Evolutionary conservation across 1,140 invertebrate genomes (phyloP), one percentile per base, ranked within the genome.

Genomic region (Melipona quadrifasciata): DNA sequence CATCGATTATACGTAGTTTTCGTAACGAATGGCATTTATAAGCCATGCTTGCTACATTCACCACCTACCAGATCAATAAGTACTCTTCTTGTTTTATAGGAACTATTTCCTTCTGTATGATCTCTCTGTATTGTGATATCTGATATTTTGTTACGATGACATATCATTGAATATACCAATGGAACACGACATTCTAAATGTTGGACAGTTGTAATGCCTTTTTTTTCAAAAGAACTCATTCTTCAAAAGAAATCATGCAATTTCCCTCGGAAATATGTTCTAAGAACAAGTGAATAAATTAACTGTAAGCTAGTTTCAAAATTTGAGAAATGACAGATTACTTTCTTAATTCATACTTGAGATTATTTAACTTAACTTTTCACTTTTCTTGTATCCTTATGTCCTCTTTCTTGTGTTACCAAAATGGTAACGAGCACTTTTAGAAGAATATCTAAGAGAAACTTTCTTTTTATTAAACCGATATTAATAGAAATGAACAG

Each of bases 31-130:
- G 64, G 71, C 79, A 75, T 85, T 82, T 81, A 75, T 61, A 75
- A 85, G 74, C 58, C 67, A 4, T 27, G 67, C 31, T 77, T 39
- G 80, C 55, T 86, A 75, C 68, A 86, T 86, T 61, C 34, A 83
- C 65, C 53, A 57, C 34, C 64, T 72, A 76, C 39, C 82, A 67
- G 84, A 87, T 87, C 86, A 82, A 87, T 86, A 86, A 86, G 58
- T 58, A 57, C 73, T 86, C 84, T 87, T 87, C 84, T 87, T 82
- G 84, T 87, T 76, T 82, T 58, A 34, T 77, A 86, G 84, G 74
- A 81, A 82, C 65, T 39, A 31, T 82, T 72, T 82, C 58, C 58
- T 85, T 53, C 78, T 67, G 31, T 12, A 71, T 51, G 24, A 82
- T 76, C 61, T 65, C 57, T 77, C 8, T 21, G 11, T 58, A 47